Evolutionary conservation across 2,888 invertebrate species (phyloP).

Genomic region (Melinaea menophilus): DNA sequence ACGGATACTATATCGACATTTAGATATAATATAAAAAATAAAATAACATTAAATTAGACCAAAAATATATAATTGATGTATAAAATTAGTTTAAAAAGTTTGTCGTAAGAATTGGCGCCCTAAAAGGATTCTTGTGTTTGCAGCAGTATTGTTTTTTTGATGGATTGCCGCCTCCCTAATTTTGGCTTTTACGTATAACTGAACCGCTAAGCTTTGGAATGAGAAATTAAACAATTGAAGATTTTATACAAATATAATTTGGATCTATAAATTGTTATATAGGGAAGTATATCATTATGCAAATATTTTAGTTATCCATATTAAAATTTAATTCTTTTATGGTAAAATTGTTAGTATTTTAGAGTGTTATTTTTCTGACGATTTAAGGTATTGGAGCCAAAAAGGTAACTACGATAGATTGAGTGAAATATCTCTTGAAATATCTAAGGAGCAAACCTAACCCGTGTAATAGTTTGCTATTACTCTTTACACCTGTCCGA

Average conservation of each 20-base stretch:
- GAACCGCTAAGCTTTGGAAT: conserved; percentile 17
- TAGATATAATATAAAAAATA: neutral
- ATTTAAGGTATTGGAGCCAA: too few relatives aligned
- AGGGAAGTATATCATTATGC: too few relatives aligned
- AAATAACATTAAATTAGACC: neutral
- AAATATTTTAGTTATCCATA: too few relatives aligned
- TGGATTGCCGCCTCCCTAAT: conserved; percentile 50
- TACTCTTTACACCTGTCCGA: conserved; percentile 25
- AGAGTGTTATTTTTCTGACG: too few relatives aligned
- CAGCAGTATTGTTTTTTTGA: conserved; percentile 51
- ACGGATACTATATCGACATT: too few relatives aligned
- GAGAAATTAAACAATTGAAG: conserved; percentile 8
- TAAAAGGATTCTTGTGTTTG: neutral
- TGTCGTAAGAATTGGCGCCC: neutral
- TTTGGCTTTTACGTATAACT: conserved; percentile 44
- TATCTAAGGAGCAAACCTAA: conserved; percentile 21
- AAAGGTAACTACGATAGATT: too few relatives aligned
- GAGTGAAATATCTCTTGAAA: conserved; percentile 12
- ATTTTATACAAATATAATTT: too few relatives aligned
- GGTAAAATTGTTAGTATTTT: too few relatives aligned
- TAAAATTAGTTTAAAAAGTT: neutral
- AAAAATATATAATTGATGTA: too few relatives aligned
- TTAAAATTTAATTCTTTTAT: too few relatives aligned
- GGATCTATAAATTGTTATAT: too few relatives aligned
- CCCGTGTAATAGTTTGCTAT: conserved; percentile 27